Conservation (phyloP, 2,888 invertebrate species). For the Pyralis farinalis region DNA sequence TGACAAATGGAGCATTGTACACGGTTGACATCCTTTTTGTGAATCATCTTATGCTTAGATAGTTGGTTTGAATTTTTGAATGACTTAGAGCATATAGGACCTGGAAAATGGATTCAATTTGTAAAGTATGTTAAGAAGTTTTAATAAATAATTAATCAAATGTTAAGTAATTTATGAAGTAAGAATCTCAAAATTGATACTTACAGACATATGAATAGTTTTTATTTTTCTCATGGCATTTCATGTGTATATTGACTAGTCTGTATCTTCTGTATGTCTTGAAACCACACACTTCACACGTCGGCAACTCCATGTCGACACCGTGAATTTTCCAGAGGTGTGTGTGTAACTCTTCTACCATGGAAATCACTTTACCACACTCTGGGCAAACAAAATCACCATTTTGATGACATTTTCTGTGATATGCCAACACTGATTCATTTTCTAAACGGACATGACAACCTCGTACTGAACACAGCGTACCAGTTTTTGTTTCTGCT, state of each 20-base stretch:
- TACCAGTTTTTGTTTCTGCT: conserved; percentile 31
- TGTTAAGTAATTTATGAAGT: too few species aligned
- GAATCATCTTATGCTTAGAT: conserved; percentile 86
- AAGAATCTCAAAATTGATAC: conserved; percentile 15
- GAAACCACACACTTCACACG: conserved; percentile 88
- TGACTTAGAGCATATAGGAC: conserved; percentile 85
- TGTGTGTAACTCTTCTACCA: conserved; percentile 86
- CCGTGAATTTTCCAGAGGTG: conserved; percentile 90
- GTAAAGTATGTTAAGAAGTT: too few species aligned
- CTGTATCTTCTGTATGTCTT: conserved; percentile 86
- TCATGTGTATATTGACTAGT: conserved; percentile 86
- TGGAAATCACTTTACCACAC: conserved; percentile 78
- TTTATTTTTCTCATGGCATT: conserved; percentile 83
- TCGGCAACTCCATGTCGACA: conserved; percentile 89
- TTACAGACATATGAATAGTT: conserved; percentile 82
- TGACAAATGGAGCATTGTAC: conserved; percentile 81
- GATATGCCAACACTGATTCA: conserved; percentile 82
- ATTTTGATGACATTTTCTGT: conserved; percentile 82
- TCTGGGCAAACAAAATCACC: conserved; percentile 82
- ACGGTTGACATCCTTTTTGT: conserved; percentile 57
- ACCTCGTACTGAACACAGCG: conserved; percentile 73
- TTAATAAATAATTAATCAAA: too few species aligned
- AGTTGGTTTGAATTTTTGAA: conserved; percentile 91
- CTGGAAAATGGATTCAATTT: conserved; percentile 18
- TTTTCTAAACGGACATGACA: conserved; percentile 82